A percentile compares a stretch with the other conserved stretches of the same genome.
These are phyloP conservation scores for Alligator mississippiensis DNA, from an alignment of 2,113 vertebrate genomes.

Conservation along the genomic window DNA sequence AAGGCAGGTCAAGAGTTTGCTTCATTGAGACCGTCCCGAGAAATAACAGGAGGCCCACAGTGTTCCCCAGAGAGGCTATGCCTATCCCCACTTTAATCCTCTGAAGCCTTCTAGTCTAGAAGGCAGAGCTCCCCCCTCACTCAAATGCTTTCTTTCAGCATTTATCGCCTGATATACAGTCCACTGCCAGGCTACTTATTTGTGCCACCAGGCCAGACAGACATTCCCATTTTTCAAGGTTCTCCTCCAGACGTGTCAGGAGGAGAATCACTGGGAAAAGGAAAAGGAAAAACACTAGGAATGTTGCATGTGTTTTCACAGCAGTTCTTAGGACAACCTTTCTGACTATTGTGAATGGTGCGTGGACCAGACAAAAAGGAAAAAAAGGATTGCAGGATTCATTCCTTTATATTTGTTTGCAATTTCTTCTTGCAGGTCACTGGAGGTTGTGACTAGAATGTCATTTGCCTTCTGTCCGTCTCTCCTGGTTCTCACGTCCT, in stretches of 20 bases:
- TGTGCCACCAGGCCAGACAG: background rate
- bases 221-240: conserved; percentile 19
- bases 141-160: background rate
- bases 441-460: background rate
- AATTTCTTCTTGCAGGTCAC: background rate
- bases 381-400: conserved; percentile 18
- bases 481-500: background rate
- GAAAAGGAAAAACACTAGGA: background rate
- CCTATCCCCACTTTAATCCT: conserved; percentile 58
- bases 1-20: background rate
- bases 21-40: background rate
- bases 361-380: background rate
- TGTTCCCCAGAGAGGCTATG: background rate
- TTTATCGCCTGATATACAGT: background rate
- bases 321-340: background rate
- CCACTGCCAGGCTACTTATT: background rate
- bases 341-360: background rate
- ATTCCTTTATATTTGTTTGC: background rate
- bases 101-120: conserved; percentile 24
- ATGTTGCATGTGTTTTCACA: background rate
- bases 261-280: background rate
- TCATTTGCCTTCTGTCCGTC: background rate
- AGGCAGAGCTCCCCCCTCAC: background rate
- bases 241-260: background rate
- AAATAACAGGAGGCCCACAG: background rate